Evolutionary conservation across 53 echinoderm and acorn worm genomes (phyloP), one percentile per base, ranked within the genome.

Genomic region (Holothuria leucospilota): DNA sequence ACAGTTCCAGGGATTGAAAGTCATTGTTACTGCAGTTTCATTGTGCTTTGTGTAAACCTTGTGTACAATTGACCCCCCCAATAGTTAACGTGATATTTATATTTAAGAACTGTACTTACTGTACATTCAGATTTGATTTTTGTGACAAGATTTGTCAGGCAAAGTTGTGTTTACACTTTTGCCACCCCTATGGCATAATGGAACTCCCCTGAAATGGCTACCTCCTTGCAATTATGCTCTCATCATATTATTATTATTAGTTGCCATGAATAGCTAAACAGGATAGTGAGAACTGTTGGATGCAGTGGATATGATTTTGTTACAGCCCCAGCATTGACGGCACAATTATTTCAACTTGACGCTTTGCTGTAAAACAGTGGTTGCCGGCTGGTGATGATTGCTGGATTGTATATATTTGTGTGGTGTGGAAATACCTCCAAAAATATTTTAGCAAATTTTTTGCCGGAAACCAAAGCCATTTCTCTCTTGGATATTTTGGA

Each of bases 271-370:
- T 83, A 66, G 65, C 84, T 67, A 83, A 83, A 67, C 67, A 83
- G 84, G 84, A 66, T 39, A n/a, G 30, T 2, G 38, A 66, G 61
- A 80, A 28, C 80, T 80, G 61, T 56, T 56, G 2, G 56, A 56
- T 0, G 56, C 80, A 49, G 75, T 80, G 80, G 65, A 67, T 83
- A 64, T 83, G 84, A 83, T 83, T 83, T 61, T 83, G 84, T 46
- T 83, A 83, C 84, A 83, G 84, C 84, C 84, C 84, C 84, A 83
- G 68, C 84, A 80, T 80, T 80, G 80, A 80, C 80, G 61, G 80
- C 39, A 61, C 61, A 80, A 80, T 80, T 80, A 80, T 61, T 80
- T 61, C 80, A 59, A 80, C 59, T 80, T 80, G 59, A 80, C 61
- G 56, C 80, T 61, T 80, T 38, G 61, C 39, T 38, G 80, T 80